Evolutionary conservation across 2,113 vertebrate genomes (phyloP).

Genomic region (Corythoichthys haematopterus): DNA sequence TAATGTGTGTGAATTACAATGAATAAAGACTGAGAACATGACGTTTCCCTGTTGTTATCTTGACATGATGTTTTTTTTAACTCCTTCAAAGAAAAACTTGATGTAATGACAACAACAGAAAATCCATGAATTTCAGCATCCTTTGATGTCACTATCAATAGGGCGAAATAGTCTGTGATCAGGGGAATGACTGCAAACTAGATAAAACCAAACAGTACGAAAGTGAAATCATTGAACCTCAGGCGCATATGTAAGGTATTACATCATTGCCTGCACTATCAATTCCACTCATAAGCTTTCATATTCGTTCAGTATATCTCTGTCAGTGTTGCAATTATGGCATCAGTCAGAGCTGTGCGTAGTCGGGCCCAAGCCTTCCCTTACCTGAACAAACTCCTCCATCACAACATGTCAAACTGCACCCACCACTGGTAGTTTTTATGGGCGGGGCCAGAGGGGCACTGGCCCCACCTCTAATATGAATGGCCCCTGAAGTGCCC

Average conservation of each 20-base stretch:
- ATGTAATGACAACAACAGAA: slow-evolving; percentile 10
- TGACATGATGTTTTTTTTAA: not conserved
- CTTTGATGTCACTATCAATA: slow-evolving; percentile 7
- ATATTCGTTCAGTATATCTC: not conserved
- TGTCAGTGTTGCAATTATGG: slow-evolving; percentile 56
- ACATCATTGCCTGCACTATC: not conserved
- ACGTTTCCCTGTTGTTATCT: not conserved
- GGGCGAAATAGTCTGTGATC: slow-evolving; percentile 10
- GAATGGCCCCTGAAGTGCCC: no score
- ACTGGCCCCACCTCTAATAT: no score
- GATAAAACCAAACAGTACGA: slow-evolving; percentile 17
- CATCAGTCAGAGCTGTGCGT: slow-evolving; percentile 44
- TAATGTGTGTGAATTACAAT: not conserved
- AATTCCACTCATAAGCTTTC: not conserved
- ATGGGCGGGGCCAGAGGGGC: no score
- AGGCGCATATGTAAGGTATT: not conserved
- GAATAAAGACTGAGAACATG: not conserved
- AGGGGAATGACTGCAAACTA: slow-evolving; percentile 8
- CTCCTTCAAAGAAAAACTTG: slow-evolving; percentile 6
- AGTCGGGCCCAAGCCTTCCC: no score
- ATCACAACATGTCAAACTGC: no score
- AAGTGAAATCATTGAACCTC: not conserved
- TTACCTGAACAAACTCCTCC: no score
- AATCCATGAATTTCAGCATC: not conserved
- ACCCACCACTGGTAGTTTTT: no score